These are phyloP conservation scores for Psephotus haematonotus DNA, from an alignment of 2,113 vertebrate genomes.

Conservation along the genomic window DNA sequence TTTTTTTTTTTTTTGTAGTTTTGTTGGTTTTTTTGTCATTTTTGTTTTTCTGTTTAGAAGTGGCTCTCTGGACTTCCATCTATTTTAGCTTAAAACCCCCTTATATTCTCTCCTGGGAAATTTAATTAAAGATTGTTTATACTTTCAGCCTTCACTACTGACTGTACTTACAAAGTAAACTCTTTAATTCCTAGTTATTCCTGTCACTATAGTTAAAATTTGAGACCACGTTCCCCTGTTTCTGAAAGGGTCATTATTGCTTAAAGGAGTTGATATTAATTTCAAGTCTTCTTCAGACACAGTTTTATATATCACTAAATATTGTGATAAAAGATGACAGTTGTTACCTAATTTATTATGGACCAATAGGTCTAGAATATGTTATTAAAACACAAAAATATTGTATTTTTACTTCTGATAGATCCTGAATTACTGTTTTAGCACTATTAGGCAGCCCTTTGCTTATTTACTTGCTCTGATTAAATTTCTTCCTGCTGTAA, in stretches of 20 bases:
- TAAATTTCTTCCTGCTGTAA: neutral
- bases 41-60: neutral
- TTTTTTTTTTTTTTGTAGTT: neutral
- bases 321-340: neutral
- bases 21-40: neutral
- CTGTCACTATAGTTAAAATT: neutral
- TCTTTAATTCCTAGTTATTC: neutral
- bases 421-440: neutral
- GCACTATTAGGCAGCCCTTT: neutral
- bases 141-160: neutral
- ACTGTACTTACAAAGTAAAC: neutral
- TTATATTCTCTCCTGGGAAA: neutral
- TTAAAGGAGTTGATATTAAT: neutral
- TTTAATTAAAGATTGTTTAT: neutral
- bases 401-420: neutral
- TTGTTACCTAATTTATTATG: neutral
- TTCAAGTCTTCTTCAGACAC: neutral
- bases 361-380: neutral
- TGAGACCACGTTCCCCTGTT: neutral
- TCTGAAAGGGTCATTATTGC: neutral
- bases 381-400: neutral
- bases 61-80: neutral
- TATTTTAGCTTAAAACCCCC: rapidly evolving
- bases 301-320: neutral
- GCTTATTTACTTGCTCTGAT: neutral